Percentiles rank a stretch among this genome's conserved stretches.
phyloP scores from a whole-genome alignment of 2,113 vertebrate species.

The Tympanuchus pallidicinctus region DNA sequence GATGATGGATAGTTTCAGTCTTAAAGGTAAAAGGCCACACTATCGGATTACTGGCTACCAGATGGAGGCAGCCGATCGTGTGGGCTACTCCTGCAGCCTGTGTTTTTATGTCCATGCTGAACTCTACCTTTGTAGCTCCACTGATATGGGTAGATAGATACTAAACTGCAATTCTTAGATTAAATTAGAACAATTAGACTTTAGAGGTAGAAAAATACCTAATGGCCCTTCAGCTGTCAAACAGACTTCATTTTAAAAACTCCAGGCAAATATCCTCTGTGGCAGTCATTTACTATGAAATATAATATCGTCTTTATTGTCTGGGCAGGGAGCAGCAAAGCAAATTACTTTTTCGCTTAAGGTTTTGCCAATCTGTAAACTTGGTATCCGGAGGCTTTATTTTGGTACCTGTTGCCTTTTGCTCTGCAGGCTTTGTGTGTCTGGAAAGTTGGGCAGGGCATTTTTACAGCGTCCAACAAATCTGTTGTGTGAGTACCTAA shows the following conservation, averaged over 20 bases:
- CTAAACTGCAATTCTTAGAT: neutral
- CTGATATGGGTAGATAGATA: neutral
- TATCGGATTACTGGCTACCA: conserved; percentile 70
- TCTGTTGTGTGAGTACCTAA: neutral
- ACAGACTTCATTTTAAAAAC: neutral
- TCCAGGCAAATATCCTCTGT: neutral
- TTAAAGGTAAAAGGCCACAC: conserved; percentile 56
- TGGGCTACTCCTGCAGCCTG: neutral
- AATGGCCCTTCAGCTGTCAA: conserved; percentile 9
- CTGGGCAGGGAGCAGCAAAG: neutral
- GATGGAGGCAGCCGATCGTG: neutral
- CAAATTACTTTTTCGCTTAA: neutral
- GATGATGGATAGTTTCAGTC: conserved; percentile 67
- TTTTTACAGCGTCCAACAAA: neutral
- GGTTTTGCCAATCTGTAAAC: neutral
- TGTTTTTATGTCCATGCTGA: neutral
- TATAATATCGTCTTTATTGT: neutral
- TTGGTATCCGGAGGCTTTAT: neutral
- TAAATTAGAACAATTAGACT: neutral
- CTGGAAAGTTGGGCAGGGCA: neutral
- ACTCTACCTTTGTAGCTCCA: neutral
- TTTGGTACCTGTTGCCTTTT: neutral
- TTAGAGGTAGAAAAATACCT: conserved; percentile 27
- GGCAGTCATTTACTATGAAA: conserved; percentile 10
- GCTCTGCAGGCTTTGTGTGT: neutral